A percentile compares a stretch with the other conserved stretches of the same genome.
These are phyloP conservation scores for Anthoscopus minutus DNA, from an alignment of 2,113 vertebrate genomes.

Conservation along the genomic window DNA sequence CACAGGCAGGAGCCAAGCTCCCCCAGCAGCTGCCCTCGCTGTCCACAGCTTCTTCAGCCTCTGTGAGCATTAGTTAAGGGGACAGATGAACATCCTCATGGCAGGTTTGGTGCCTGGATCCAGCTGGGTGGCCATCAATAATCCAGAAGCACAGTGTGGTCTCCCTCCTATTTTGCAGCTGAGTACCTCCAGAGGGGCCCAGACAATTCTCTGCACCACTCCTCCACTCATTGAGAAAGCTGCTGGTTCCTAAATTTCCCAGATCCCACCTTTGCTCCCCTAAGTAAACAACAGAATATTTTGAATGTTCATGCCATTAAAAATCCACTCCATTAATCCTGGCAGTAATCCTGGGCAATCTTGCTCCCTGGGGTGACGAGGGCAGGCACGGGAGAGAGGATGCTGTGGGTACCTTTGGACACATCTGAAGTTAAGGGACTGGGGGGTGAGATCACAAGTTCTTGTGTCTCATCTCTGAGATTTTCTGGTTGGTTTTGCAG, in stretches of 20 bases:
- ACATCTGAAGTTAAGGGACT: not conserved
- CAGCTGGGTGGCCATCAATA: not conserved
- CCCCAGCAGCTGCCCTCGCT: accelerated
- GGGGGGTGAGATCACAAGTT: not conserved
- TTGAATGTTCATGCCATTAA: not conserved
- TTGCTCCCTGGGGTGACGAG: accelerated
- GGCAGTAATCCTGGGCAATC: not conserved
- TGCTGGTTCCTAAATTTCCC: not conserved
- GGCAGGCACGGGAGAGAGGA: not conserved
- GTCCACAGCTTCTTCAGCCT: not conserved
- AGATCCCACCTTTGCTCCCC: not conserved
- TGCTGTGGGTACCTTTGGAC: not conserved
- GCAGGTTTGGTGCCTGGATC: not conserved
- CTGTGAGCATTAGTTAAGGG: not conserved
- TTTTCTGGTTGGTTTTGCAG: not conserved
- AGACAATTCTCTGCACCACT: not conserved
- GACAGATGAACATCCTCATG: accelerated
- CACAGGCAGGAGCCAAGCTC: not conserved
- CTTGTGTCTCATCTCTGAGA: not conserved
- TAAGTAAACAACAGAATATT: not conserved
- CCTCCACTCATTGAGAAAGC: not conserved
- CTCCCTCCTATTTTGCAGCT: not conserved
- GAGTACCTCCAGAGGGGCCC: not conserved
- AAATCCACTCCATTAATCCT: not conserved
- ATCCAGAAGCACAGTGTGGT: not conserved